Percentiles rank a stretch among this genome's conserved stretches.
These are phyloP conservation scores for Epizoanthus rinbou DNA, from an alignment of 92 coral and sea anemone genomes.

Conservation along the genomic window DNA sequence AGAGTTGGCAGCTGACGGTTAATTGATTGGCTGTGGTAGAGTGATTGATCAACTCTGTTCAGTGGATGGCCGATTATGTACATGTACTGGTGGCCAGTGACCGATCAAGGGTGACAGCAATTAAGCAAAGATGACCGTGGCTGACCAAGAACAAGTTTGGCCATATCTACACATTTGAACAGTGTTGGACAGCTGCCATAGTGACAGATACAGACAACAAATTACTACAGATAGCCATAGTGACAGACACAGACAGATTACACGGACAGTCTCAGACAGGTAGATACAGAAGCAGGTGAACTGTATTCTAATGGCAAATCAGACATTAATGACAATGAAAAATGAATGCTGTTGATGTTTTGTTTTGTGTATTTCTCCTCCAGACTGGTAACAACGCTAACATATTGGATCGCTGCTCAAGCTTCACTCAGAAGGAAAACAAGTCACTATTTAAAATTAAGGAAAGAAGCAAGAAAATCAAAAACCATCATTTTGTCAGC, in stretches of 20 bases:
- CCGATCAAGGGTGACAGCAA: too few relatives aligned
- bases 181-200: neutral
- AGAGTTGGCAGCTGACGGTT: too few relatives aligned
- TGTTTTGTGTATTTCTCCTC: neutral
- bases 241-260: too few relatives aligned
- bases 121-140: too few relatives aligned
- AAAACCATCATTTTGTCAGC: slow-evolving; percentile 81
- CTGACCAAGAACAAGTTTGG: too few relatives aligned
- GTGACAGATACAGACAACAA: neutral
- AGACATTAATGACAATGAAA: neutral
- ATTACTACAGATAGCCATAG: too few relatives aligned
- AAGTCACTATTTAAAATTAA: slow-evolving; percentile 76
- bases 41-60: too few relatives aligned
- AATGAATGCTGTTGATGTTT: neutral
- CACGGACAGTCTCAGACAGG: neutral
- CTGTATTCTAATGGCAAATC: neutral
- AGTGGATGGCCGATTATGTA: too few relatives aligned
- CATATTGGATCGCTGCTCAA: slow-evolving; percentile 80
- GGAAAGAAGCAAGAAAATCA: slow-evolving; percentile 83
- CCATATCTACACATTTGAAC: neutral
- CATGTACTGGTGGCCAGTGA: too few relatives aligned
- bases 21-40: too few relatives aligned
- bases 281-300: neutral
- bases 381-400: slow-evolving; percentile 72
- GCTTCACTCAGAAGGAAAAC: slow-evolving; percentile 87